Conservation (phyloP, 2,113 vertebrate species). For the Campylomormyrus numenius region DNA sequence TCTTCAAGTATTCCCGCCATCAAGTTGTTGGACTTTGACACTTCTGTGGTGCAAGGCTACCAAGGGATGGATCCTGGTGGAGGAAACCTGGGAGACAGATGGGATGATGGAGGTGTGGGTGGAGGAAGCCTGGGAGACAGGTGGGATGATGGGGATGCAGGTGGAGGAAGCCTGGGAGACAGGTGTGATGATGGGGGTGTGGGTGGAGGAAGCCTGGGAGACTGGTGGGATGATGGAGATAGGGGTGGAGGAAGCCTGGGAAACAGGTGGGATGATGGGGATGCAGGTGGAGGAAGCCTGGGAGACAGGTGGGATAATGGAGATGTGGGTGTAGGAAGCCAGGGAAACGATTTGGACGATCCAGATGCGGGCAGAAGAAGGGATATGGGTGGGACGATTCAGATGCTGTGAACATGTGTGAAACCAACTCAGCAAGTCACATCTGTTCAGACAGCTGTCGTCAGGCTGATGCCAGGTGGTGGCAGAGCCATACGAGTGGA, state of each 20-base stretch:
- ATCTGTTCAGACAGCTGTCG: not conserved
- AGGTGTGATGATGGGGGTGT: too few relatives aligned
- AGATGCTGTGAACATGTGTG: not conserved
- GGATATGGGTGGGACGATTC: not conserved
- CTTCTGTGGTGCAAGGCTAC: not conserved
- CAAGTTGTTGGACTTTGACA: not conserved
- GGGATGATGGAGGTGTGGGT: not conserved
- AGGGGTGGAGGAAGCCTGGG: too few relatives aligned
- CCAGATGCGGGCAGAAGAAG: not conserved
- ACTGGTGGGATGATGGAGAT: not conserved
- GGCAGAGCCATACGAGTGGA: not conserved
- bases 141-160: not conserved
- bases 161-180: too few relatives aligned
- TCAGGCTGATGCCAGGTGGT: not conserved
- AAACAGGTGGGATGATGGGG: not conserved
- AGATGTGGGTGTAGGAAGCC: not conserved
- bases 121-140: not conserved
- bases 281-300: not conserved
- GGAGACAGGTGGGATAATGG: not conserved
- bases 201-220: not conserved
- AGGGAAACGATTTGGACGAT: not conserved
- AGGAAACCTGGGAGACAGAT: not conserved
- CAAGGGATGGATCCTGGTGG: not conserved
- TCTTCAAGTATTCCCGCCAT: not conserved
- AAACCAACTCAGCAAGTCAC: not conserved